Conservation (phyloP, 2,888 invertebrate genomes). For the Ligdia adustata region DNA sequence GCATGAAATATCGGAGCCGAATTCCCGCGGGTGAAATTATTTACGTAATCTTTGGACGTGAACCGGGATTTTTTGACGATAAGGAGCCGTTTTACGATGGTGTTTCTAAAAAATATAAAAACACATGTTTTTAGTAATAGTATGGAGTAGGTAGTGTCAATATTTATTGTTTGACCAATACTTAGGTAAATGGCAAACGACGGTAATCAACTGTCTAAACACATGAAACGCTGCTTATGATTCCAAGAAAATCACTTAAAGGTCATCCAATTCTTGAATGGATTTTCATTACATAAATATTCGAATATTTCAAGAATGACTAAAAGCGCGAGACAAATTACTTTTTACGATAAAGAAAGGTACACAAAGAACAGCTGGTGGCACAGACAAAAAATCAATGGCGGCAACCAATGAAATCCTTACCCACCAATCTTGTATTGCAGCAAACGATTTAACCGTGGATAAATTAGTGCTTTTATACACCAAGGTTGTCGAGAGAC, state of each 20-base stretch:
- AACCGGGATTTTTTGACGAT: constrained; percentile 9
- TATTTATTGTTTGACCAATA: not conserved
- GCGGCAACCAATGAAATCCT: constrained; percentile 26
- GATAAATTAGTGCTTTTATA: constrained; percentile 26
- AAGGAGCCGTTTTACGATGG: not conserved
- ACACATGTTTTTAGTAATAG: too few species aligned
- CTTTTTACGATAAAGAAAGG: constrained; percentile 7
- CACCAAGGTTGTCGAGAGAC: constrained; percentile 29
- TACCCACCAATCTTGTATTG: constrained; percentile 26
- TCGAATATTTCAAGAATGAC: constrained; percentile 8
- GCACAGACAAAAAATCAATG: constrained; percentile 23
- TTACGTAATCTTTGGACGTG: constrained; percentile 19
- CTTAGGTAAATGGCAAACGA: not conserved
- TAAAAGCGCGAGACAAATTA: constrained; percentile 8
- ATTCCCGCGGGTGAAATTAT: constrained; percentile 25
- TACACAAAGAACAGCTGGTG: constrained; percentile 9
- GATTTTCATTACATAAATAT: constrained; percentile 6
- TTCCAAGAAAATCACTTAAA: not conserved
- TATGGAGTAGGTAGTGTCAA: too few species aligned
- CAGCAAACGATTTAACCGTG: constrained; percentile 31
- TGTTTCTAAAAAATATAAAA: too few species aligned
- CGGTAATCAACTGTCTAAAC: too few species aligned
- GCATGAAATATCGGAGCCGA: constrained; percentile 18
- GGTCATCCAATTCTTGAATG: constrained; percentile 1
- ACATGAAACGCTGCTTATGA: constrained; percentile 3